Base-by-base conservation (phyloP, 2,888 invertebrate species). In the Synanthedon andrenaeformis region DNA sequence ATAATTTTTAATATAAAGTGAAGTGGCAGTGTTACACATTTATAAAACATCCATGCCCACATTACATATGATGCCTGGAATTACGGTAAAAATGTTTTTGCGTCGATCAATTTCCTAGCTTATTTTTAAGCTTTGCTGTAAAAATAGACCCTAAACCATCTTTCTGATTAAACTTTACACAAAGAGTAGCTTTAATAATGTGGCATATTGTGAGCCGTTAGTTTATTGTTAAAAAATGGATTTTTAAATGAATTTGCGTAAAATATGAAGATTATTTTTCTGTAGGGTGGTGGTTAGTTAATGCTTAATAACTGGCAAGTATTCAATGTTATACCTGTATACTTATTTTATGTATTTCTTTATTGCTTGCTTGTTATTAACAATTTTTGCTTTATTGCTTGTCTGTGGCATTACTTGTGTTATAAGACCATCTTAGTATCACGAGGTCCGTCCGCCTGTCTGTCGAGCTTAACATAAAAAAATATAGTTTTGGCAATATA, bases 61-160 rank as follows among this genome's bases (percentile, higher is more conserved):
- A 57, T 62, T 88, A 80, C 83, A 88, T 59, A 75, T 88, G 61
- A 87, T 87, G 66, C 83, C 87, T 59, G 86, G 87, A 74, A 74
- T 88, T 59, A 86, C 88, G 82, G 88, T 88, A 75, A 77, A 61
- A 61, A 64, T 61, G 62, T 66, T 65, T 63, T 53, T 54, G 49
- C 57, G 52, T 52, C 53, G 57, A 58, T 35, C 35, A 51, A 51
- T 54, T 55, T 57, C 59, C 52, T 55, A 62, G 55, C 61, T 64
- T 68, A 72, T 73, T 78, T 49, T 70, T 67, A 61, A 61, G 67
- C 71, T 68, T 68, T 65, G 68, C 61, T 59, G 57, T 72, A 71
- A 66, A 72, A 72, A 72, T 77, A 76, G 72, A 65, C 53, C 41
- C 55, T 56, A 60, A 66, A 65, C 64, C 57, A 54, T 56, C 56